Conservation (phyloP, 1,140 invertebrate species). For the Melanaphis sacchari region DNA sequence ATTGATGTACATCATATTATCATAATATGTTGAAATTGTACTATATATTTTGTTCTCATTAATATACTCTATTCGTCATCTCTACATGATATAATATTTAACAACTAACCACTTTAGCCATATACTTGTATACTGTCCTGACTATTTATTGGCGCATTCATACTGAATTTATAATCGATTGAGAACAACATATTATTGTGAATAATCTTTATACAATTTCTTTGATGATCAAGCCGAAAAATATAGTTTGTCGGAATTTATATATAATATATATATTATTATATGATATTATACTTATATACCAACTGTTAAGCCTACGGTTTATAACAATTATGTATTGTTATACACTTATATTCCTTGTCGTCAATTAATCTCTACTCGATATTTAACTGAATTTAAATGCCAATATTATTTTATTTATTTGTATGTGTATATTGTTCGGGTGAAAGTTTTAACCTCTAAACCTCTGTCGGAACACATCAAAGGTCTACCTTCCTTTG, state of each 20-base stretch:
- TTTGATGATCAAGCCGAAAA: background rate
- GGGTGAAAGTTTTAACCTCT: slow-evolving; percentile 24
- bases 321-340: background rate
- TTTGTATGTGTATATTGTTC: background rate
- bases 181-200: background rate
- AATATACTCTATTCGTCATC: background rate
- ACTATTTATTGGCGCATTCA: background rate
- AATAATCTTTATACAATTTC: background rate
- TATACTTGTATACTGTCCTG: background rate
- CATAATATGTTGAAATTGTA: background rate
- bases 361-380: background rate
- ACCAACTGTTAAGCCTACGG: background rate
- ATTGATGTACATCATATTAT: background rate
- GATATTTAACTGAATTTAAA: background rate
- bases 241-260: background rate
- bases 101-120: background rate
- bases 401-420: slow-evolving; percentile 1
- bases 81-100: background rate
- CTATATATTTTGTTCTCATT: background rate
- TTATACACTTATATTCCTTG: background rate
- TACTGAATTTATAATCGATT: background rate
- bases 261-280: background rate
- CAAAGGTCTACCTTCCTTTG: slow-evolving; percentile 35
- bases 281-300: background rate
- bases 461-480: slow-evolving; percentile 25